Evolutionary conservation across 2,888 invertebrate species (phyloP).

Genomic region (Unio pictorum): DNA sequence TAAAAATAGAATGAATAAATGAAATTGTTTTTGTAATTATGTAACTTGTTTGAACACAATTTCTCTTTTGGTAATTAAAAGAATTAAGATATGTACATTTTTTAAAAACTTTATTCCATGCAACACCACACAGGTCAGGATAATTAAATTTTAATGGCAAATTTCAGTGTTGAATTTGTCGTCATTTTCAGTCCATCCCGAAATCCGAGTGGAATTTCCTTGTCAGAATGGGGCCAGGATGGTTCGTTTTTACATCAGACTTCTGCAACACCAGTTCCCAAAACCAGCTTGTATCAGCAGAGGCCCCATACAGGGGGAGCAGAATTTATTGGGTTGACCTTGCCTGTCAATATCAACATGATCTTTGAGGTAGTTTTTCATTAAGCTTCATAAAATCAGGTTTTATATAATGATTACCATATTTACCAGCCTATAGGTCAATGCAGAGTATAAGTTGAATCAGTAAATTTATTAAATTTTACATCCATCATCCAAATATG

Average conservation of each 20-base stretch:
- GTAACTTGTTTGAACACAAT: too few relatives aligned
- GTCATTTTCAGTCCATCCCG: slow-evolving; percentile 17
- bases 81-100: background rate
- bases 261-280: slow-evolving; percentile 41
- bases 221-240: slow-evolving; percentile 44
- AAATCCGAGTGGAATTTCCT: slow-evolving; percentile 49
- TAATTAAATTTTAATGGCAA: background rate
- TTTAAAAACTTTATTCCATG: background rate
- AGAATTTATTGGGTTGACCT: slow-evolving; percentile 79
- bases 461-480: background rate
- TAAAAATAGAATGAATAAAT: too few relatives aligned
- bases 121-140: background rate
- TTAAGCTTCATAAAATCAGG: too few relatives aligned
- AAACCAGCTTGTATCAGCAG: slow-evolving; percentile 42
- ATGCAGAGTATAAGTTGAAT: too few relatives aligned
- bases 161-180: background rate
- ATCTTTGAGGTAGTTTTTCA: slow-evolving; percentile 77
- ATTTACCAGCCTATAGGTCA: too few relatives aligned
- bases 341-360: slow-evolving; percentile 80
- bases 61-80: background rate
- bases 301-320: slow-evolving; percentile 54
- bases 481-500: too few relatives aligned
- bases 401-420: slow-evolving; percentile 4
- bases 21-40: too few relatives aligned
- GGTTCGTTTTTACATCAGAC: slow-evolving; percentile 11